Percentiles rank a stretch among this genome's conserved stretches.
phyloP scores from a whole-genome alignment of 1,140 invertebrate genomes.

The Drosophila mayri region DNA sequence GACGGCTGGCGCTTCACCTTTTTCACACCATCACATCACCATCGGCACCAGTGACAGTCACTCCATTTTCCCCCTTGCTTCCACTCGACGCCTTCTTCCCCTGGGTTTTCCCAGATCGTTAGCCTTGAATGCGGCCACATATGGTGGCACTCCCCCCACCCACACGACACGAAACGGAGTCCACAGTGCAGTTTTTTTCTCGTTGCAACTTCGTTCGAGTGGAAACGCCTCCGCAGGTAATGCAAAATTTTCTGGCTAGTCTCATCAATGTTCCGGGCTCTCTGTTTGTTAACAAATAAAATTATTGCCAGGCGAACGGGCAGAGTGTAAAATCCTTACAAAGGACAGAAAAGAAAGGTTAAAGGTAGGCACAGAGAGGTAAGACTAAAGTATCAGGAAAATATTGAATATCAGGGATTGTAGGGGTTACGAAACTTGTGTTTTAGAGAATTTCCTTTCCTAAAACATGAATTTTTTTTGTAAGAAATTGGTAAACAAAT shows the following conservation, averaged over 20 bases:
- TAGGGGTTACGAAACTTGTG: too few relatives aligned
- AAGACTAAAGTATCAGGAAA: constrained; percentile 4
- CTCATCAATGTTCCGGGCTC: constrained; percentile 13
- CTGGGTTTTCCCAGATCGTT: constrained; percentile 25
- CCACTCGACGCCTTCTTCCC: constrained; percentile 6
- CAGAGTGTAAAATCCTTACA: constrained; percentile 1
- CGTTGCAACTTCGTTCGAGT: not conserved
- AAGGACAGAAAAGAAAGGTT: not conserved
- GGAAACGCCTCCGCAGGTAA: constrained; percentile 21
- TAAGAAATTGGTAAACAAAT: not conserved
- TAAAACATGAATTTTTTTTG: too few relatives aligned
- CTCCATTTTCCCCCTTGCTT: not conserved
- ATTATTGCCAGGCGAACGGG: constrained; percentile 54
- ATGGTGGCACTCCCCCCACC: constrained; percentile 2
- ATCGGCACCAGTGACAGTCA: constrained; percentile 5
- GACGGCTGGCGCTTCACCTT: constrained; percentile 43
- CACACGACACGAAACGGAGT: not conserved
- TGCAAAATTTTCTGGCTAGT: constrained; percentile 35
- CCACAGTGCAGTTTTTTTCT: not conserved
- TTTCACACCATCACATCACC: constrained; percentile 7
- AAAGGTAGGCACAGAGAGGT: not conserved
- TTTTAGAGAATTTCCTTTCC: not conserved
- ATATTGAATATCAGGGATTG: not conserved
- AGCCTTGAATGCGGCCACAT: constrained; percentile 48
- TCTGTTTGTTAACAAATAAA: constrained; percentile 55